These are phyloP conservation scores for Ctena decussata DNA, from an alignment of 2,888 invertebrate genomes.

Conservation along the genomic window DNA sequence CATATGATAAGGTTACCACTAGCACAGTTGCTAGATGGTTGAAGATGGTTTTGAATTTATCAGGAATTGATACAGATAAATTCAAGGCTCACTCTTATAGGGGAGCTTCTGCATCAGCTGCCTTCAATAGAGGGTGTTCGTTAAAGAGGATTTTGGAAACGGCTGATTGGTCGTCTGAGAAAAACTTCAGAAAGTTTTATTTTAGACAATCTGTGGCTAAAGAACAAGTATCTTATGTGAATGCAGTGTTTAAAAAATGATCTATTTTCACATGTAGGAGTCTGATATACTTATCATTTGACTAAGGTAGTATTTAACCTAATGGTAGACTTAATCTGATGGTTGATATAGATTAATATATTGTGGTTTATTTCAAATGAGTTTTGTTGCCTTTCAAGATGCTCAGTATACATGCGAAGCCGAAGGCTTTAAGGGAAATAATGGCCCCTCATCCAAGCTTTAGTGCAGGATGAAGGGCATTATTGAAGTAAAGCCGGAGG, in stretches of 20 bases:
- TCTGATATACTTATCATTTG: background rate
- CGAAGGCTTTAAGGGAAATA: background rate
- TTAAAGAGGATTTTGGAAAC: background rate
- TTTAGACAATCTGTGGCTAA: background rate
- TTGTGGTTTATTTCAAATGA: background rate
- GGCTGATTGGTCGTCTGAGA: background rate
- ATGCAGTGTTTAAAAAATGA: background rate
- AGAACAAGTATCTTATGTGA: background rate
- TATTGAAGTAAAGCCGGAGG: background rate
- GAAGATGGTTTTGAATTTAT: background rate
- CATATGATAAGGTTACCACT: background rate
- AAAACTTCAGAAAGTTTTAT: background rate
- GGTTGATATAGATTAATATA: background rate
- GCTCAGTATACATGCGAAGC: background rate
- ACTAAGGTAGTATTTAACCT: background rate
- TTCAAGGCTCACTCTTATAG: background rate
- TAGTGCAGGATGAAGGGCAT: background rate
- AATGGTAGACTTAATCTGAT: too few relatives aligned
- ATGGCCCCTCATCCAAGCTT: background rate
- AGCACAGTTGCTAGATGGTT: background rate
- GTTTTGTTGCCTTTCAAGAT: background rate
- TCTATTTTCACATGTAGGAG: background rate
- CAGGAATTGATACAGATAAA: background rate
- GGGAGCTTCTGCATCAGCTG: background rate
- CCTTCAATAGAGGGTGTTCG: background rate